These are phyloP conservation scores for Hoplias malabaricus DNA, from an alignment of 2,113 vertebrate species.

Conservation along the genomic window DNA sequence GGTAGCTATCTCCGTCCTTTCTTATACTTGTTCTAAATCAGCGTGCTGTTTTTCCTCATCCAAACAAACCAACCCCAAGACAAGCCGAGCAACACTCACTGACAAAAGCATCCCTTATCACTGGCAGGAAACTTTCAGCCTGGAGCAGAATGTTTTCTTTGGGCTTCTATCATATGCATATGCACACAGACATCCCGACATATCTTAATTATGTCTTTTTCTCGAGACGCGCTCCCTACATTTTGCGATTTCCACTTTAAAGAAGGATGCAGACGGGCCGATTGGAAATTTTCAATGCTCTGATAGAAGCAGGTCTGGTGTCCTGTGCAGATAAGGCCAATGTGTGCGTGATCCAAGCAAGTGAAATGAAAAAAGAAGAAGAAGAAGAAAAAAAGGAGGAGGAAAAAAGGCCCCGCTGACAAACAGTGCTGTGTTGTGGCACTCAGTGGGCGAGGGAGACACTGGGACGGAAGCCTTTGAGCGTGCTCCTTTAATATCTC, in stretches of 20 bases:
- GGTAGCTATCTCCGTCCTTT: not conserved
- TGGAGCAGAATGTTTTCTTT: constrained; percentile 61
- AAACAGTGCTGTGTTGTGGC: constrained; percentile 61
- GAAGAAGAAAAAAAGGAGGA: not conserved
- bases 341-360: constrained; percentile 45
- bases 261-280: constrained; percentile 63
- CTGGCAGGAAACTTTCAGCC: constrained; percentile 52
- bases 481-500: constrained; percentile 64
- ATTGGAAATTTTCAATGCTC: constrained; percentile 74
- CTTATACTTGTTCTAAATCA: not conserved
- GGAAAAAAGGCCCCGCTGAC: constrained; percentile 48
- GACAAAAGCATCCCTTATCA: constrained; percentile 24
- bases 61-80: not conserved
- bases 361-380: constrained; percentile 50
- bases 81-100: not conserved
- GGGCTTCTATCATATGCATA: constrained; percentile 63
- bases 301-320: constrained; percentile 71
- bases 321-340: constrained; percentile 76
- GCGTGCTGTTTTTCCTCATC: not conserved
- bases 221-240: constrained; percentile 56
- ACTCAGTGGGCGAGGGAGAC: constrained; percentile 66
- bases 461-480: constrained; percentile 67
- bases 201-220: constrained; percentile 68
- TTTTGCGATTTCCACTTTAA: constrained; percentile 75
- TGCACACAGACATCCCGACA: constrained; percentile 59